Evolutionary conservation across 2,888 invertebrate species (phyloP).

Genomic region (Matsumyia berberina): DNA sequence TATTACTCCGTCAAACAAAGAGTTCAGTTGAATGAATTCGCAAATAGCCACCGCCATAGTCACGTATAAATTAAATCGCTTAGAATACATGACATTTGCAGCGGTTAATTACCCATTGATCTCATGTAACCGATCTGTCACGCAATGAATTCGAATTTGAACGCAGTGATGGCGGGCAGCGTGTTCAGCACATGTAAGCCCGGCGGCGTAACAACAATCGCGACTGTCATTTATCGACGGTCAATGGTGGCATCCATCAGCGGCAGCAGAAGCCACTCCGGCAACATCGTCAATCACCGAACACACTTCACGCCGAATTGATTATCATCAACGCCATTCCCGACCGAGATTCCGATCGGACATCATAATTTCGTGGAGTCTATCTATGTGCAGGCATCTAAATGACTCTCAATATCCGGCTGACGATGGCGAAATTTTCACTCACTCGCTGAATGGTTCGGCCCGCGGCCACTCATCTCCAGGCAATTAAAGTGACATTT

Average conservation of each 20-base stretch:
- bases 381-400: constrained; percentile 61
- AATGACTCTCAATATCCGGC: constrained; percentile 71
- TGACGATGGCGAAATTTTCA: constrained; percentile 60
- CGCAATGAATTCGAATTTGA: constrained; percentile 62
- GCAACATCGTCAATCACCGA: constrained; percentile 23
- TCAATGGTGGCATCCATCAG: constrained; percentile 47
- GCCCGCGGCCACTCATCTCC: constrained; percentile 52
- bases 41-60: constrained; percentile 8
- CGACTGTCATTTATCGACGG: constrained; percentile 38
- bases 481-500: constrained; percentile 74
- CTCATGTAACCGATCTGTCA: constrained; percentile 66
- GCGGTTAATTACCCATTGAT: constrained; percentile 70
- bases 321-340: constrained; percentile 60
- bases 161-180: background rate
- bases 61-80: constrained; percentile 45
- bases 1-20: constrained; percentile 28
- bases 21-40: constrained; percentile 35
- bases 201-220: constrained; percentile 23
- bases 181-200: constrained; percentile 46
- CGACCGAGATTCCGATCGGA: constrained; percentile 64
- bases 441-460: constrained; percentile 19
- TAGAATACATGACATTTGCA: constrained; percentile 68
- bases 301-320: constrained; percentile 68
- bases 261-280: constrained; percentile 3
- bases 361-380: constrained; percentile 66